Conservation (phyloP, 1,140 invertebrate species). For the Probaryconus sp. region DNA sequence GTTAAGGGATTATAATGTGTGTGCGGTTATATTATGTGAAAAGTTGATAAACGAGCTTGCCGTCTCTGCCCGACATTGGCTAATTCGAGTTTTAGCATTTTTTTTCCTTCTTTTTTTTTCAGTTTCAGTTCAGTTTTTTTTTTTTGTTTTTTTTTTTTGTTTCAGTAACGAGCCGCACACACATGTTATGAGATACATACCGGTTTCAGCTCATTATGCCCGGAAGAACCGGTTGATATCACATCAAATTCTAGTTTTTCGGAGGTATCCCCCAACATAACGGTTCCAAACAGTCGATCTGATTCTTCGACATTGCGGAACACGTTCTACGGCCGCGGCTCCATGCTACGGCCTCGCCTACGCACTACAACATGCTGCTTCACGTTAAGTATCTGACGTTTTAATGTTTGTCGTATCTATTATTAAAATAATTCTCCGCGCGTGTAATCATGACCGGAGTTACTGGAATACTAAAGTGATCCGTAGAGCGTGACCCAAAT, state of each 20-base stretch:
- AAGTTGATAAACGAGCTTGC: constrained; percentile 34
- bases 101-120: no score
- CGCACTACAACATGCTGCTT: constrained; percentile 13
- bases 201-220: constrained; percentile 43
- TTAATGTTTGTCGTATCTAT: constrained; percentile 52
- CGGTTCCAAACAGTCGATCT: constrained; percentile 43
- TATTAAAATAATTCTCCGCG: constrained; percentile 39
- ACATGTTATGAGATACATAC: constrained; percentile 35
- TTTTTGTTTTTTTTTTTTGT: no score
- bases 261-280: constrained; percentile 38
- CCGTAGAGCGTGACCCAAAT: constrained; percentile 47
- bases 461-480: constrained; percentile 34
- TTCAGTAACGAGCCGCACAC: constrained; percentile 2
- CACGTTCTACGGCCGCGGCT: constrained; percentile 26
- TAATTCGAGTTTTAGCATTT: constrained; percentile 33
- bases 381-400: constrained; percentile 38
- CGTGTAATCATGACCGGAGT: constrained; percentile 8
- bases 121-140: no score
- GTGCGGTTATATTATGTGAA: constrained; percentile 31
- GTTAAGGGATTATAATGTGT: constrained; percentile 10
- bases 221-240: constrained; percentile 57
- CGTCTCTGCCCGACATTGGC: constrained; percentile 15
- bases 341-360: constrained; percentile 42
- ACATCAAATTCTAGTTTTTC: constrained; percentile 48
- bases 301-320: constrained; percentile 41